These are phyloP conservation scores for Echinarachnius parma DNA, from an alignment of 53 echinoderm and acorn worm genomes.

Conservation along the genomic window DNA sequence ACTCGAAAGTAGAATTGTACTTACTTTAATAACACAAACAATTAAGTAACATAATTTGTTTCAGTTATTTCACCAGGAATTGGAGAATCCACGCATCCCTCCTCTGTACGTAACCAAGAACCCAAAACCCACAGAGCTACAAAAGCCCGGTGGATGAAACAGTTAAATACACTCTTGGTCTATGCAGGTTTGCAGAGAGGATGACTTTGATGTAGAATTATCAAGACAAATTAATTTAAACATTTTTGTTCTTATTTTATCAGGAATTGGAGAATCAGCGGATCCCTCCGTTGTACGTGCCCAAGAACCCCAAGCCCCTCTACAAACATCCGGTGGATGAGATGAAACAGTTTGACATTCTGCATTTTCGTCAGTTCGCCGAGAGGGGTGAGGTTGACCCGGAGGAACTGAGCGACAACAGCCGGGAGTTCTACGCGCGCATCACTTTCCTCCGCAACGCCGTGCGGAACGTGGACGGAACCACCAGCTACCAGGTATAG, in stretches of 20 bases:
- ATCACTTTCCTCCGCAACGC: slow-evolving; percentile 83
- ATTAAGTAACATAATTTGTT: too few relatives aligned
- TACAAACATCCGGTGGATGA: slow-evolving; percentile 56
- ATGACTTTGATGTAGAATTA: not conserved
- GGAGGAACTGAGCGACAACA: slow-evolving; percentile 11
- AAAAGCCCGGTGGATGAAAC: too few relatives aligned
- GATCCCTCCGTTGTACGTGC: slow-evolving; percentile 51
- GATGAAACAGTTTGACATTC: slow-evolving; percentile 55
- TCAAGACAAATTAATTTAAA: not conserved
- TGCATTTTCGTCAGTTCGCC: slow-evolving; percentile 44
- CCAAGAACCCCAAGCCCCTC: slow-evolving; percentile 72
- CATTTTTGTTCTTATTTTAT: not conserved
- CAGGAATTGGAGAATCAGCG: slow-evolving; percentile 57
- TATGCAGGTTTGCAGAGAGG: not conserved
- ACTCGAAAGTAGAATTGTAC: too few relatives aligned
- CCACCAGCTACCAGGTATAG: slow-evolving; percentile 85
- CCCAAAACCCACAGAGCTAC: too few relatives aligned
- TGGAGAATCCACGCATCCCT: too few relatives aligned
- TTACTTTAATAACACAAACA: too few relatives aligned
- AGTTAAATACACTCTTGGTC: too few relatives aligned
- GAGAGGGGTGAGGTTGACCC: slow-evolving; percentile 25
- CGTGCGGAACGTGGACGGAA: slow-evolving; percentile 79
- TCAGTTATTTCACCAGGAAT: too few relatives aligned
- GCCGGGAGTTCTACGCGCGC: slow-evolving; percentile 60
- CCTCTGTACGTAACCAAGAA: too few relatives aligned